A percentile compares a stretch with the other conserved stretches of the same genome.
Conservation (phyloP, 1,140 invertebrate genomes). For the Eufriesea mexicana region DNA sequence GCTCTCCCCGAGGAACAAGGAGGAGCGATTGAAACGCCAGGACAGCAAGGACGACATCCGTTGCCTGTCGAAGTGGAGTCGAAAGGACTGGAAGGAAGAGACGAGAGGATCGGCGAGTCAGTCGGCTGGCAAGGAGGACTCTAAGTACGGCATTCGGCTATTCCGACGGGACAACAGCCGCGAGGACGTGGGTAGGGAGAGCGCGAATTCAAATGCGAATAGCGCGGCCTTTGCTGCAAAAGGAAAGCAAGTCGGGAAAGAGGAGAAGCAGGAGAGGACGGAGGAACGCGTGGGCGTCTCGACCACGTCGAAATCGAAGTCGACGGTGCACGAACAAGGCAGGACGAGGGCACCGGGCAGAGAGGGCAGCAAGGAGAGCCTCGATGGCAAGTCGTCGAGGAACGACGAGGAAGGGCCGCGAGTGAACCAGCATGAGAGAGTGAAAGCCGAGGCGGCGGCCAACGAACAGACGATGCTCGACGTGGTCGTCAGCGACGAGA, state of each 20-base stretch:
- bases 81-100: constrained; percentile 61
- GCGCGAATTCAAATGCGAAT: constrained; percentile 55
- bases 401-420: constrained; percentile 14
- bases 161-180: constrained; percentile 66
- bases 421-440: constrained; percentile 28
- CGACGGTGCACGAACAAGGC: constrained; percentile 53
- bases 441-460: constrained; percentile 31
- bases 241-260: constrained; percentile 63
- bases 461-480: constrained; percentile 53
- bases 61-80: constrained; percentile 11
- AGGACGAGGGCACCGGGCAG: constrained; percentile 23
- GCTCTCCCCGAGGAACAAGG: constrained; percentile 72
- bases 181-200: constrained; percentile 71
- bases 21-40: constrained; percentile 75
- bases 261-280: constrained; percentile 65
- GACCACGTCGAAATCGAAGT: constrained; percentile 53
- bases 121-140: constrained; percentile 55
- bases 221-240: constrained; percentile 49
- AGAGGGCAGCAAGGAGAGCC: constrained; percentile 39
- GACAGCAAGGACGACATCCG: constrained; percentile 77
- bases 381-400: constrained; percentile 32
- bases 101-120: neutral
- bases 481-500: constrained; percentile 52
- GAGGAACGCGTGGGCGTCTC: constrained; percentile 67
- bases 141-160: constrained; percentile 58